Conservation (phyloP, 2,113 vertebrate species). For the Charina bottae region DNA sequence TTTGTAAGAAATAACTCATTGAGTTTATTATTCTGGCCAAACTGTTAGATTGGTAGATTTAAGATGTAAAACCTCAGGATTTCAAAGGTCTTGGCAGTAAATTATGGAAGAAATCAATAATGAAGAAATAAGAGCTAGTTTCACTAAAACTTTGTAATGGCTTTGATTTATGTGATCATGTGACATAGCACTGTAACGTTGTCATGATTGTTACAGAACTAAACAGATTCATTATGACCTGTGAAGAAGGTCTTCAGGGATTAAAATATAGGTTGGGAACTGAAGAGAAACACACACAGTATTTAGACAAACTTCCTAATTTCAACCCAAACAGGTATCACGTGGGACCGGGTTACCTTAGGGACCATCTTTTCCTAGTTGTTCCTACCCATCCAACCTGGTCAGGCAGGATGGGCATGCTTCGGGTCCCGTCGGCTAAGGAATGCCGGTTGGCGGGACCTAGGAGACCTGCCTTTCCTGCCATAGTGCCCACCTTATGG, state of each 20-base stretch:
- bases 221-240: background rate
- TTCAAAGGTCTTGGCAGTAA: background rate
- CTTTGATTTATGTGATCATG: background rate
- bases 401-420: background rate
- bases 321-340: slow-evolving; percentile 19
- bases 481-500: background rate
- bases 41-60: background rate
- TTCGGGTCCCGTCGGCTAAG: background rate
- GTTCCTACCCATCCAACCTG: background rate
- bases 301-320: background rate
- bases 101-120: background rate
- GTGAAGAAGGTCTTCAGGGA: slow-evolving; percentile 22
- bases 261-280: background rate
- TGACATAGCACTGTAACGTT: background rate
- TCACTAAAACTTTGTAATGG: background rate
- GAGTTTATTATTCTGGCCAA: background rate
- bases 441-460: background rate
- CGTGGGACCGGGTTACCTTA: background rate
- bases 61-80: background rate
- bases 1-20: background rate
- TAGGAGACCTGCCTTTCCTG: background rate
- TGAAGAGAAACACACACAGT: background rate
- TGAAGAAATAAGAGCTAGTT: background rate
- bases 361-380: background rate
- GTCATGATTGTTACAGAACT: background rate